Conservation (phyloP, 1,140 invertebrate species). For the Probaryconus sp. region DNA sequence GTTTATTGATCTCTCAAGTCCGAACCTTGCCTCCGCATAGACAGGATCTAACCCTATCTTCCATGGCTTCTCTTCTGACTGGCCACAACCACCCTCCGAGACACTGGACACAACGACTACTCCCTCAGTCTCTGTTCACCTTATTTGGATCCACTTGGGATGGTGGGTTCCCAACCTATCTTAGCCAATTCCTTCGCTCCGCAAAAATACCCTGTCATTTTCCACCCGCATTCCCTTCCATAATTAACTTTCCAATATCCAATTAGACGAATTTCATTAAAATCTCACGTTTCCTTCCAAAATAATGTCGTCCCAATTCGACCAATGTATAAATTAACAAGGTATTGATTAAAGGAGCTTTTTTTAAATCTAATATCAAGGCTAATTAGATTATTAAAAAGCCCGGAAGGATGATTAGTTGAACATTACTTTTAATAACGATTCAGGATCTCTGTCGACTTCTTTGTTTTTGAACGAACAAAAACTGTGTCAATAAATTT, state of each 20-base stretch:
- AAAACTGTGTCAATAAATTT: too few species aligned
- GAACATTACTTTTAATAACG: too few species aligned
- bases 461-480: too few species aligned
- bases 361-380: too few species aligned
- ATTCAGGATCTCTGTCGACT: too few species aligned
- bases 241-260: background rate
- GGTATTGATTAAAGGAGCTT: background rate
- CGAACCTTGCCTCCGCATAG: conserved; percentile 75
- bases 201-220: conserved; percentile 23
- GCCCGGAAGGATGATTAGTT: too few species aligned
- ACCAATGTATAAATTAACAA: background rate
- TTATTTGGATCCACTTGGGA: conserved; percentile 69
- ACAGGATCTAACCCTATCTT: conserved; percentile 75
- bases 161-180: conserved; percentile 72
- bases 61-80: conserved; percentile 74
- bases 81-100: conserved; percentile 76
- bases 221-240: background rate
- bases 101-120: conserved; percentile 75
- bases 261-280: too few species aligned
- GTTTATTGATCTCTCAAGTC: conserved; percentile 80
- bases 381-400: too few species aligned
- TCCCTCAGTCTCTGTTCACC: conserved; percentile 66
- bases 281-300: too few species aligned
- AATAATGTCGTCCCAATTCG: too few species aligned
- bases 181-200: conserved; percentile 47